Evolutionary conservation across 92 coral and sea anemone genomes (phyloP).

Genomic region (Micromussa lordhowensis): DNA sequence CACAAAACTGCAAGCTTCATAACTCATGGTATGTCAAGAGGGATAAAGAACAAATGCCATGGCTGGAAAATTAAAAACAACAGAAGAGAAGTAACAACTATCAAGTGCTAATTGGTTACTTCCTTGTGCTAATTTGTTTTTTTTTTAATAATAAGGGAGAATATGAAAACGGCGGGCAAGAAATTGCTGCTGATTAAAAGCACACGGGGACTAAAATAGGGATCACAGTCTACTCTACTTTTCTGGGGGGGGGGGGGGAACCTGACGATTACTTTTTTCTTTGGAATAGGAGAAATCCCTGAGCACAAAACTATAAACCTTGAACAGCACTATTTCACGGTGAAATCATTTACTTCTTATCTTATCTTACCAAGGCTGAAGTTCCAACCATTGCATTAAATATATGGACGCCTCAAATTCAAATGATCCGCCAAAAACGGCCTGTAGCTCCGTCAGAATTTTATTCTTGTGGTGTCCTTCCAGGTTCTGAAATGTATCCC

Average conservation of each 20-base stretch:
- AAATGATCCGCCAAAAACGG: conserved; percentile 61
- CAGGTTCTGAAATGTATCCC: conserved; percentile 66
- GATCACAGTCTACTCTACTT: background rate
- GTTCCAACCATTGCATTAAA: conserved; percentile 81
- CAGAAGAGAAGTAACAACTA: background rate
- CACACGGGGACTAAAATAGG: background rate
- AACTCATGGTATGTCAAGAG: background rate
- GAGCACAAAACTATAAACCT: background rate
- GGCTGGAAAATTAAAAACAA: background rate
- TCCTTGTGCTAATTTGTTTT: background rate
- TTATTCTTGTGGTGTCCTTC: conserved; percentile 33
- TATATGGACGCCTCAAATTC: conserved; percentile 85
- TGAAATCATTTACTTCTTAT: background rate
- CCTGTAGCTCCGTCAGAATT: conserved; percentile 61
- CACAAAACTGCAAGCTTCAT: background rate
- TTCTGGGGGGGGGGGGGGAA: background rate
- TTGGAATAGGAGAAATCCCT: too few species aligned
- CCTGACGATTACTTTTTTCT: too few species aligned
- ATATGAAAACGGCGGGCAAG: background rate
- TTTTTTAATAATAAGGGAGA: background rate
- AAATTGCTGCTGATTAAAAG: background rate
- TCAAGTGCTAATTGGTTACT: background rate
- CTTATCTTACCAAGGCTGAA: conserved; percentile 82
- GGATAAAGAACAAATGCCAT: too few species aligned
- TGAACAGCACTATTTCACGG: background rate